Evolutionary conservation across 64 coral and sea anemone species (phyloP).

Genomic region (Catalaphyllia jardinei): DNA sequence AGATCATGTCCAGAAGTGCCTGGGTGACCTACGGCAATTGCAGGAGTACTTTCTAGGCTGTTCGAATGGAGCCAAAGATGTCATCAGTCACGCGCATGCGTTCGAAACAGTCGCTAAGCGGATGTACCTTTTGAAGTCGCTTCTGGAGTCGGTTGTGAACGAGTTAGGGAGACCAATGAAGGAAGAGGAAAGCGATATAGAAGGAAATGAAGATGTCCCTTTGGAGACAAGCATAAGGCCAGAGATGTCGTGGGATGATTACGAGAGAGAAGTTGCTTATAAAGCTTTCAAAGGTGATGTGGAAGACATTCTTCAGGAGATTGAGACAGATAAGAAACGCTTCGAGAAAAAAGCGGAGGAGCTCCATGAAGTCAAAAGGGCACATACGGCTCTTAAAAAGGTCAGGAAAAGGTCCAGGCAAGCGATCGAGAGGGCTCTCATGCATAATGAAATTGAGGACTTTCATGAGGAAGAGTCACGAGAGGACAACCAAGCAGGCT

Average conservation of each 20-base stretch:
- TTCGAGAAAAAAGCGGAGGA: slow-evolving; percentile 9
- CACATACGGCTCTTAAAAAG: slow-evolving; percentile 27
- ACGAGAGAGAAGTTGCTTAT: slow-evolving; percentile 40
- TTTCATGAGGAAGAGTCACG: background rate
- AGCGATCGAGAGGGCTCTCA: background rate
- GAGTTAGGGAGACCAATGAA: slow-evolving; percentile 20
- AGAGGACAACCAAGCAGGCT: background rate
- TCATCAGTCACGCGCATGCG: background rate
- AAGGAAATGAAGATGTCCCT: background rate
- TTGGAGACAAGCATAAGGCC: background rate
- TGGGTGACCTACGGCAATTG: slow-evolving; percentile 2
- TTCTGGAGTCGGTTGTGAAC: slow-evolving; percentile 23
- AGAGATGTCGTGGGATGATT: slow-evolving; percentile 65
- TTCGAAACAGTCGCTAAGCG: slow-evolving; percentile 12
- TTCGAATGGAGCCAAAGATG: slow-evolving; percentile 17
- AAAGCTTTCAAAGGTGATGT: slow-evolving; percentile 32
- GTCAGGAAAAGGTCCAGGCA: slow-evolving; percentile 36
- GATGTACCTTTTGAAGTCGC: slow-evolving; percentile 15
- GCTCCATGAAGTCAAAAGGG: slow-evolving; percentile 3
- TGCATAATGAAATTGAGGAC: background rate
- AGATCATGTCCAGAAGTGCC: slow-evolving; percentile 3
- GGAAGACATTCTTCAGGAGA: slow-evolving; percentile 33
- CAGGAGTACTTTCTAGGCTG: slow-evolving; percentile 5
- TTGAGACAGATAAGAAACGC: slow-evolving; percentile 11
- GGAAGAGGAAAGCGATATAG: background rate